Evolutionary conservation across 2,888 invertebrate genomes (phyloP), one percentile per base, ranked within the genome.

Genomic region (Drepana falcataria): DNA sequence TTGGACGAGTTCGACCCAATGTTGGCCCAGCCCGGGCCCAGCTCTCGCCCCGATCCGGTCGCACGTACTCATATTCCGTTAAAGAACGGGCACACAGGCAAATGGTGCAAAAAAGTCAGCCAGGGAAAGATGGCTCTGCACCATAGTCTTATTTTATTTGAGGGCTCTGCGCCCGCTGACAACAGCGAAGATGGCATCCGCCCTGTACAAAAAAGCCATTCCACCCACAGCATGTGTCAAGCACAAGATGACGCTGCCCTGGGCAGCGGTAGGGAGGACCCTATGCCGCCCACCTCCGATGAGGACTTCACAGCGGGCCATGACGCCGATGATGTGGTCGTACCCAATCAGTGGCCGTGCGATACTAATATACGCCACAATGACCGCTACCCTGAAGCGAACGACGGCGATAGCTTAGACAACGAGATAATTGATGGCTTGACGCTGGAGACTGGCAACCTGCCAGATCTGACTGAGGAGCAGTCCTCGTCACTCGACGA

Each of bases 301-400:
- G 63, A 73, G 0, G 78, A 73, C 6, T 71, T 75, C 1, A n/a
- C n/a, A n/a, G n/a, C n/a, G n/a, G n/a, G n/a, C n/a, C n/a, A n/a
- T n/a, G n/a, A n/a, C n/a, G n/a, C n/a, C 44, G 44, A 6, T 9
- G 44, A 44, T 2, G 9, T 9, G 44, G 7, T 9, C 2, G 44
- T 7, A 7, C 5, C 9, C 7, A 6, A 44, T 9, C 9, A 44
- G 9, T 71, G 70, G 4, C 74, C 75, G 48, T 85, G 77, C 58
- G 89, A 89, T 52, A 89, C 89, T 0, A 89, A 89, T 57, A 88
- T 87, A n/a, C 81, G 79, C 0, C 88, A 88, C 59, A 89, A 89
- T 59, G 87, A 89, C 55, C 78, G 82, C 2, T 89, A 87, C 55
- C 89, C 89, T 0, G 89, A 89, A 53, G 87, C 85, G 1, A 82